Percentiles rank a stretch among this genome's conserved stretches.
These are phyloP conservation scores for Mongoloraphidia duomilia DNA, from an alignment of 2,888 invertebrate species.

Conservation along the genomic window DNA sequence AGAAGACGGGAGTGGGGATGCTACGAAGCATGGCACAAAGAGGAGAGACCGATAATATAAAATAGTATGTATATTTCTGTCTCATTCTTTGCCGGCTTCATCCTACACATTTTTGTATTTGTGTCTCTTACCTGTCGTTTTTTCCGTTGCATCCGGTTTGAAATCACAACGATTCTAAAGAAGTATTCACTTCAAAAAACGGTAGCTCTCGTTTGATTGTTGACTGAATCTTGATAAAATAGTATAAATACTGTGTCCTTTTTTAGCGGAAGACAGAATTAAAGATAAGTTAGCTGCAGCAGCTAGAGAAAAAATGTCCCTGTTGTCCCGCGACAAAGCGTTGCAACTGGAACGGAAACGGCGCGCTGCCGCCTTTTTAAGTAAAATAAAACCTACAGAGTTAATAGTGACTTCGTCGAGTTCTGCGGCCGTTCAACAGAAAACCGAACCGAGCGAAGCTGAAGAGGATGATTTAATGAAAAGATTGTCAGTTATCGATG, in stretches of 20 bases:
- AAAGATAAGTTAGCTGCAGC: constrained; percentile 40
- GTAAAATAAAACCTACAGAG: constrained; percentile 22
- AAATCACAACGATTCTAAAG: no score
- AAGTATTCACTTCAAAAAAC: no score
- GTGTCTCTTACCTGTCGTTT: no score
- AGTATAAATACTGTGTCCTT: not conserved
- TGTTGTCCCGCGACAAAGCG: constrained; percentile 34
- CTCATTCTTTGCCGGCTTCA: no score
- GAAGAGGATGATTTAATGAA: constrained; percentile 7
- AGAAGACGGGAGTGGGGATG: no score
- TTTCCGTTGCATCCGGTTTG: no score
- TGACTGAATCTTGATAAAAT: no score
- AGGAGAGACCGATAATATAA: no score
- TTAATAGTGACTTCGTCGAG: constrained; percentile 21
- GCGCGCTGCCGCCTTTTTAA: constrained; percentile 66
- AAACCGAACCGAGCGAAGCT: constrained; percentile 7
- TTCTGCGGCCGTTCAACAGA: constrained; percentile 24
- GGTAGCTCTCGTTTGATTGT: no score
- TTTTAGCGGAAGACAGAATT: constrained; percentile 38
- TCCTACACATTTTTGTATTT: no score
- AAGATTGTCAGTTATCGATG: constrained; percentile 2
- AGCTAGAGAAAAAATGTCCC: constrained; percentile 41
- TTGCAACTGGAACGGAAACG: constrained; percentile 60
- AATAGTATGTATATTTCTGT: no score
- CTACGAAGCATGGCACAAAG: no score